Evolutionary conservation across 1,140 invertebrate species (phyloP), one percentile per base, ranked within the genome.

Genomic region (Dendrolimus punctatus): DNA sequence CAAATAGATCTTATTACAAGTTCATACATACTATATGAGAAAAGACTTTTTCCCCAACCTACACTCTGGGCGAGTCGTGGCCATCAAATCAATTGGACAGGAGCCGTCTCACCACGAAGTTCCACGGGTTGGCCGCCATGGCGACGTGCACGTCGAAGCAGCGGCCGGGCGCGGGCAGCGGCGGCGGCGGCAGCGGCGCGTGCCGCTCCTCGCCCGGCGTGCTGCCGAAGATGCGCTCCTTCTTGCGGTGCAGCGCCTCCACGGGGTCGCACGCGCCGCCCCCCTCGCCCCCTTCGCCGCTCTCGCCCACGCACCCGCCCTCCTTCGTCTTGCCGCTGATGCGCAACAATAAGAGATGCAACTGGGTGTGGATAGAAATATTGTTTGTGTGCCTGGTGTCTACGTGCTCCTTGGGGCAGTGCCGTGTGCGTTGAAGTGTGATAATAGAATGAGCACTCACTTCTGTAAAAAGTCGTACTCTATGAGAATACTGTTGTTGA

Each of bases 71-170:
- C 23, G 23, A 23, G 23, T 23, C 3, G 3, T 23, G 23, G 3
- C 23, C 1, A 23, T 23, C 23, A 23, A 23, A 23, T 23, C 23
- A 2, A 23, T 23, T 23, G 1, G 23, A 3, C 23, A 23, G 3
- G 3, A 23, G 23, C 3, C 23, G 23, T 23, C 68, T 70, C 6
- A 82, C 79, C 10, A 82, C 74, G 53, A 91, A 91, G 73, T 90
- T 89, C 61, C 85, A 83, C 0, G 91, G 91, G 80, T 88, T 90
- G 2, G 90, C 89, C 5, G 88, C 89, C 79, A 90, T 88, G 23
- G 88, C 85, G 9, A 91, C 80, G 60, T 88, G 87, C 4, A 91
- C 88, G 63, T 91, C 89, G 60, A 91, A 91, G 62, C 81, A 88
- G 40, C 76, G 63, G 2, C 80, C 80, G 49, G 68, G 69, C 41